phyloP scores from a whole-genome alignment of 2,888 invertebrate genomes.

The Eupelmus urozonus region DNA sequence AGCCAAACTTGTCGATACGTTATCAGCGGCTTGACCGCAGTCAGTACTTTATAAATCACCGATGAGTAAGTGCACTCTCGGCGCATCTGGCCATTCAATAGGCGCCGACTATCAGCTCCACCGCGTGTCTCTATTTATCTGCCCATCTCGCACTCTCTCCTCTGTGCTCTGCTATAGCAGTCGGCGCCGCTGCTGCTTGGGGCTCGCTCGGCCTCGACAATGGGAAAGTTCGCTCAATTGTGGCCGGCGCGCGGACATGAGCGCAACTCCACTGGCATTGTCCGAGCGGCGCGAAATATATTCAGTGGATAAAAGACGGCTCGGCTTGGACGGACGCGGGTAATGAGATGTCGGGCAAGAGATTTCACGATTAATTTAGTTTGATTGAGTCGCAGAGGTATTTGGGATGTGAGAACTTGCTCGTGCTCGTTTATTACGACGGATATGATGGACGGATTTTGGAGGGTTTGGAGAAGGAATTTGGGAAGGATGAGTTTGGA shows the following conservation, averaged over 20 bases:
- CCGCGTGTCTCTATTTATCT: background rate
- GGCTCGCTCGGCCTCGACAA: conserved; percentile 63
- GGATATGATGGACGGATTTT: too few relatives aligned
- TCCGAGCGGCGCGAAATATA: conserved; percentile 11
- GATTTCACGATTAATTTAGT: conserved; percentile 36
- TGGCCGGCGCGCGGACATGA: conserved; percentile 68
- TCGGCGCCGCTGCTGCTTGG: background rate
- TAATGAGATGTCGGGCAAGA: conserved; percentile 15
- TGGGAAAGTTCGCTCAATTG: conserved; percentile 73
- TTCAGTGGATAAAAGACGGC: conserved; percentile 23
- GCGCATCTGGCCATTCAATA: too few relatives aligned
- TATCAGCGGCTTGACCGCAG: too few relatives aligned
- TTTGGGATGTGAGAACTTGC: background rate
- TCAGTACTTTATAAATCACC: too few relatives aligned
- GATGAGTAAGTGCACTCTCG: too few relatives aligned
- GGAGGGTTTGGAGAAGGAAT: too few relatives aligned
- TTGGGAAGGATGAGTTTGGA: too few relatives aligned
- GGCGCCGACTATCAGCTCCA: too few relatives aligned
- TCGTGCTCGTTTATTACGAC: too few relatives aligned
- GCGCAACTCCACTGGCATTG: conserved; percentile 45
- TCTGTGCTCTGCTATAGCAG: background rate
- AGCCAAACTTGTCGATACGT: too few relatives aligned
- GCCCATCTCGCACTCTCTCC: conserved; percentile 30
- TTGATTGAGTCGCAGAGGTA: too few relatives aligned
- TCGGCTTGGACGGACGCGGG: background rate